Base-by-base conservation (phyloP, 2,888 invertebrate genomes). In the Nephrotoma appendiculata region DNA sequence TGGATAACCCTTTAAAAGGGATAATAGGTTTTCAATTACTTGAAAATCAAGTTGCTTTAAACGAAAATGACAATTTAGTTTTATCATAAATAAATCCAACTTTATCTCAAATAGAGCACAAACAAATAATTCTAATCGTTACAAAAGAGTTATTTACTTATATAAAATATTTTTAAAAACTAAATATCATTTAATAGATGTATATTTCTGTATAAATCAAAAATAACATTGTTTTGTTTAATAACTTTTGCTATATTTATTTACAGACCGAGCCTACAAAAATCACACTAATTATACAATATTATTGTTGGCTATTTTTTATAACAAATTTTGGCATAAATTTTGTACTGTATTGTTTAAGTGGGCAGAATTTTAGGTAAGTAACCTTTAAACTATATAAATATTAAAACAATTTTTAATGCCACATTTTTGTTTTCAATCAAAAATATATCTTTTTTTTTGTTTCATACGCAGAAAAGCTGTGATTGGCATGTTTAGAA, bases 241-340 rank as follows among this genome's bases (percentile, higher is more conserved):
- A 48, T 11, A 12, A 48, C 12, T 31, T 44, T 44, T 44, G 44
- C 4, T 44, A 11, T 44, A 31, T 52, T 52, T 52, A 52, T 52
- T 52, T 52, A 15, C 15, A 52, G 52, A 52, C 15, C 15, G 41
- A 83, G n/a, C 83, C 83, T 41, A 41, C 41, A 41, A 83, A 83
- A 83, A 83, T 83, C 5, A 83, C 83, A 83, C 41, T 93, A 41
- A 92, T 93, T 0, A 89, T 94, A 45, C 96, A 96, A 89, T 94
- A 95, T 88, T 92, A 95, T 88, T 93, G 94, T 87, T 93, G 94
- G 88, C 92, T 95, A 88, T 92, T 96, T 85, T 97, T 96, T 91
- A 93, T 96, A 89, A 95, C 95, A 5, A 97, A 96, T 92, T 97
- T 96, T 89, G 96, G 96, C 71, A 95, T 97, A 87, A 96, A 96